phyloP scores from a whole-genome alignment of 2,888 invertebrate species.

The Peribatodes rhomboidaria region DNA sequence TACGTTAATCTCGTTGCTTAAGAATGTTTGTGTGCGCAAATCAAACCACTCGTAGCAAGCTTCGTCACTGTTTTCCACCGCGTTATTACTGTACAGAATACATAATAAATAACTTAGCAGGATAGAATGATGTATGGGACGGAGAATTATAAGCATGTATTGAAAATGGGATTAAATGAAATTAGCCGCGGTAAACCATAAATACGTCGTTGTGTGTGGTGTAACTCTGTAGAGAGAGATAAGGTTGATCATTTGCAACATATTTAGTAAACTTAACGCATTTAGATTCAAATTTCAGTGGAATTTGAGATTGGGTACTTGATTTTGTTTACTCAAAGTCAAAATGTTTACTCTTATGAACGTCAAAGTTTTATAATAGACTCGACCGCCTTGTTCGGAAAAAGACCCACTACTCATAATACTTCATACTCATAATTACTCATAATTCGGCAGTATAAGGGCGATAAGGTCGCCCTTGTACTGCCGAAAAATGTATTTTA shows the following conservation, averaged over 20 bases:
- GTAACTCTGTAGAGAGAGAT: neutral
- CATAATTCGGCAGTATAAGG: too few species aligned
- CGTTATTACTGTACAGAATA: conserved; percentile 35
- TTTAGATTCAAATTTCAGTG: neutral
- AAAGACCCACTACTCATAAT: too few species aligned
- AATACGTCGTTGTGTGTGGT: conserved; percentile 23
- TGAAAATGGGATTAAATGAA: conserved; percentile 37
- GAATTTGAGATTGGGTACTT: neutral
- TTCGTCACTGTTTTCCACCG: conserved; percentile 18
- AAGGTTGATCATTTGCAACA: neutral
- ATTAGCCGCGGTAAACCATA: conserved; percentile 26
- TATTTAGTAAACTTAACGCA: conserved; percentile 2
- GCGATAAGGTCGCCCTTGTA: too few species aligned
- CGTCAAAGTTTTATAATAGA: too few species aligned
- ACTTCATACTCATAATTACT: too few species aligned
- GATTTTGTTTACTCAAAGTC: too few species aligned
- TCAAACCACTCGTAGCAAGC: neutral
- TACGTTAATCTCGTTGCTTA: too few species aligned
- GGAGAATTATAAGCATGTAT: conserved; percentile 38
- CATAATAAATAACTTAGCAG: conserved; percentile 45
- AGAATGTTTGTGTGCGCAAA: too few species aligned
- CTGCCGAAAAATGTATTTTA: too few species aligned
- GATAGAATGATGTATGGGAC: conserved; percentile 40
- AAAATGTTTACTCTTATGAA: too few species aligned
- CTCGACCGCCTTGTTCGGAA: too few species aligned